These are phyloP conservation scores for Cladopsammia gracilis DNA, from an alignment of 64 coral and sea anemone species.

Conservation along the genomic window DNA sequence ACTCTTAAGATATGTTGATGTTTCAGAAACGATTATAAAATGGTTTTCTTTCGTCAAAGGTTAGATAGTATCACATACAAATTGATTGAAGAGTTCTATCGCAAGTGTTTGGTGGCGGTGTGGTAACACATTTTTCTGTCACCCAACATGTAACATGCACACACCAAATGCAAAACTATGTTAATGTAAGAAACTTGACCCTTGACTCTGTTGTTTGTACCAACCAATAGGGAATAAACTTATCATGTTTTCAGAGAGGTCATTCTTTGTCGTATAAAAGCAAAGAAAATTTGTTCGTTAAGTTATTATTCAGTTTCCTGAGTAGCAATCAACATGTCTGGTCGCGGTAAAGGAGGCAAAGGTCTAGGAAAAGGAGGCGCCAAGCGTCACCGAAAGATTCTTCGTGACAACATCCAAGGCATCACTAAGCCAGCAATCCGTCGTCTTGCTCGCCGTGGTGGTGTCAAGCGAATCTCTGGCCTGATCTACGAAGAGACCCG, in stretches of 20 bases:
- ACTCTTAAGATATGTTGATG: not conserved
- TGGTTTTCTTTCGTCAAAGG: too few species aligned
- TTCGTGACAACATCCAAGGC: constrained; percentile 86
- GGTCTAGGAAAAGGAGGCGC: constrained; percentile 91
- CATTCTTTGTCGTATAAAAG: not conserved
- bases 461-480: constrained; percentile 85
- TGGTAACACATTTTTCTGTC: not conserved
- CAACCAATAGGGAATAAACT: not conserved
- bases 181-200: not conserved
- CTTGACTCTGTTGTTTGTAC: not conserved
- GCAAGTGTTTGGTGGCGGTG: not conserved
- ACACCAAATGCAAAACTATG: not conserved
- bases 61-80: too few species aligned
- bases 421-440: constrained; percentile 83
- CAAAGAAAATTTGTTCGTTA: not conserved
- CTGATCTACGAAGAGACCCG: constrained; percentile 83
- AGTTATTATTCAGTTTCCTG: too few species aligned
- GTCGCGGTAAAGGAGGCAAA: constrained; percentile 75
- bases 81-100: not conserved
- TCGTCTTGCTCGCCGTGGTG: constrained; percentile 81
- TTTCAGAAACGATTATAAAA: too few species aligned
- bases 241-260: not conserved
- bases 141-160: not conserved
- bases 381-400: constrained; percentile 87
- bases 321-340: constrained; percentile 33